Percentiles rank a stretch among this genome's conserved stretches.
These are phyloP conservation scores for Triplophysa dalaica DNA, from an alignment of 2,113 vertebrate species.

Conservation along the genomic window DNA sequence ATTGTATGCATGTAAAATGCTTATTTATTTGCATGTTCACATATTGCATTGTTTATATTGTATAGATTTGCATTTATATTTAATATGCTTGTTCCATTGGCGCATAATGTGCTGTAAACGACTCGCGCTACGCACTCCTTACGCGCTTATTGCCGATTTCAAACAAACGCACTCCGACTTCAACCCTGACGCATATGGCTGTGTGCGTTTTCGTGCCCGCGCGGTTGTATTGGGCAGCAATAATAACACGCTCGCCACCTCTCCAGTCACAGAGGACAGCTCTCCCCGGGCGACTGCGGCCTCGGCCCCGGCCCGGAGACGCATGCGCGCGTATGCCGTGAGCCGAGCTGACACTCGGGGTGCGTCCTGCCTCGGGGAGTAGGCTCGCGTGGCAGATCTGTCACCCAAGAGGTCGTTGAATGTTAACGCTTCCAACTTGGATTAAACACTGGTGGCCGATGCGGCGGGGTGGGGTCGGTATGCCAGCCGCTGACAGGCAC, in stretches of 20 bases:
- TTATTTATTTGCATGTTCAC: neutral
- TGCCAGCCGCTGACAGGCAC: constrained; percentile 83
- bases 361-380: constrained; percentile 60
- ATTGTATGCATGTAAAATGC: neutral
- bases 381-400: constrained; percentile 88
- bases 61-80: constrained; percentile 18
- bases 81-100: constrained; percentile 25
- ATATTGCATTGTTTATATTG: neutral
- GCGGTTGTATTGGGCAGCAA: constrained; percentile 63
- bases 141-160: constrained; percentile 37
- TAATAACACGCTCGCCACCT: constrained; percentile 63
- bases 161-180: constrained; percentile 58
- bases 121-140: constrained; percentile 11
- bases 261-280: constrained; percentile 66
- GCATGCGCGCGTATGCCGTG: constrained; percentile 51
- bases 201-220: constrained; percentile 43
- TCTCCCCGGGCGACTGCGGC: constrained; percentile 68
- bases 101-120: constrained; percentile 9
- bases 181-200: constrained; percentile 53
- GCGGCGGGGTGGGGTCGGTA: constrained; percentile 79
- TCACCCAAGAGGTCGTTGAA: constrained; percentile 88
- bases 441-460: constrained; percentile 86
- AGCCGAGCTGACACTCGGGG: constrained; percentile 69
- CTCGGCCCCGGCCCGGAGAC: constrained; percentile 63
- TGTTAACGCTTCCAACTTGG: constrained; percentile 93